phyloP scores from a whole-genome alignment of 2,113 vertebrate species.

The Steatornis caripensis region DNA sequence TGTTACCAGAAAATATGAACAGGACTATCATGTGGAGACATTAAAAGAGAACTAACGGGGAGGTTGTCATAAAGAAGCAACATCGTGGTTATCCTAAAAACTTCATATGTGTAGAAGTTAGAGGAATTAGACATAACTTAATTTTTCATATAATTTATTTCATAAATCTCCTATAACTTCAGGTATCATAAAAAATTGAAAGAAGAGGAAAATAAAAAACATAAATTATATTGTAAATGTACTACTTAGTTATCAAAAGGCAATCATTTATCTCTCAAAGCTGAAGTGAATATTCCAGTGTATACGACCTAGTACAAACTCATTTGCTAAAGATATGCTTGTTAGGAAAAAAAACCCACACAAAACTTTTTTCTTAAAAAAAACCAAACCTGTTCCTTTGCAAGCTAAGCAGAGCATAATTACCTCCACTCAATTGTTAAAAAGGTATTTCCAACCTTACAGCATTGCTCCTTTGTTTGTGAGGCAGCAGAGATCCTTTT shows the following conservation, averaged over 20 bases:
- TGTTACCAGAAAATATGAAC: neutral
- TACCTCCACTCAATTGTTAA: neutral
- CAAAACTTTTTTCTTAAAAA: neutral
- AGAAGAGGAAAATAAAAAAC: neutral
- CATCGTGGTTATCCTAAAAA: neutral
- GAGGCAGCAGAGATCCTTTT: neutral
- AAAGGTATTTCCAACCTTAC: neutral
- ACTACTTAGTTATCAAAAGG: neutral
- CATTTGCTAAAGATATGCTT: neutral
- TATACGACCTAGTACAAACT: neutral
- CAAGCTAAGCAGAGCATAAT: neutral
- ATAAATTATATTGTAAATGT: neutral
- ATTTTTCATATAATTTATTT: neutral
- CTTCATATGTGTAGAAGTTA: neutral
- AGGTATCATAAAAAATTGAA: neutral
- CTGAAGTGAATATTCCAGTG: neutral
- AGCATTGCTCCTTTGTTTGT: neutral
- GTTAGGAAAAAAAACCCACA: neutral
- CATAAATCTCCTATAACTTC: neutral
- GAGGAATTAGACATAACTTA: neutral
- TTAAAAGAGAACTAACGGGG: neutral
- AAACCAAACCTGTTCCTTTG: neutral
- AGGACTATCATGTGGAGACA: neutral
- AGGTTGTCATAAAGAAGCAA: neutral
- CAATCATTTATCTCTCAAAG: neutral